Conservation (phyloP, 2,888 invertebrate species). For the Podotricha telesiphe region DNA sequence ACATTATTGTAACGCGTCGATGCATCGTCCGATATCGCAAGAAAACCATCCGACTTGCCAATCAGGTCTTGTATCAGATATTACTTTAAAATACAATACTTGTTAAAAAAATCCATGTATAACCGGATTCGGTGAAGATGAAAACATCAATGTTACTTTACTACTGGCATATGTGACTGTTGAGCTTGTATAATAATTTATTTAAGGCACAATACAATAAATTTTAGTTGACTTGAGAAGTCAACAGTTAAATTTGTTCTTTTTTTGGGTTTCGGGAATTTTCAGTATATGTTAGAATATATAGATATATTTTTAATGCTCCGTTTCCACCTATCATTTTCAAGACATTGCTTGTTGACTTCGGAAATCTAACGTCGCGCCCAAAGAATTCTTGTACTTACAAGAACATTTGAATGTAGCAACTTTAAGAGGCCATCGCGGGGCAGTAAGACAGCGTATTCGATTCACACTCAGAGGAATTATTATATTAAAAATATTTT, state of each 20-base stretch:
- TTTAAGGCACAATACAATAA: not conserved
- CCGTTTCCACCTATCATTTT: too few species aligned
- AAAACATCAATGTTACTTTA: constrained; percentile 12
- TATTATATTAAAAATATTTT: too few species aligned
- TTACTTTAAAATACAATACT: constrained; percentile 6
- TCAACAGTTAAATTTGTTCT: not conserved
- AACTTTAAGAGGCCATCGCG: too few species aligned
- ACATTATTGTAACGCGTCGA: constrained; percentile 3
- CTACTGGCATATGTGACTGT: constrained; percentile 7
- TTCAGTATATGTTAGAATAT: too few species aligned
- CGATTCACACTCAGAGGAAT: too few species aligned
- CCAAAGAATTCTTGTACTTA: too few species aligned
- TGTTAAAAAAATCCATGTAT: constrained; percentile 2
- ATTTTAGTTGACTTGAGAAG: too few species aligned
- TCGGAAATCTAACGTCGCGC: too few species aligned
- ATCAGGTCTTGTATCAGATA: not conserved
- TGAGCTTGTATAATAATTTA: not conserved
- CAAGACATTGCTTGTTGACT: too few species aligned
- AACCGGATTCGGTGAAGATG: constrained; percentile 9
- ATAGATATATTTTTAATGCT: too few species aligned
- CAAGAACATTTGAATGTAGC: too few species aligned
- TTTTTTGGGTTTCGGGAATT: not conserved
- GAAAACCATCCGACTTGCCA: constrained; percentile 1
- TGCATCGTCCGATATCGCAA: constrained; percentile 9
- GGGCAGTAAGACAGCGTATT: too few species aligned